phyloP scores from a whole-genome alignment of 2,888 invertebrate species.

The Kuschelorhynchus macadamiae region DNA sequence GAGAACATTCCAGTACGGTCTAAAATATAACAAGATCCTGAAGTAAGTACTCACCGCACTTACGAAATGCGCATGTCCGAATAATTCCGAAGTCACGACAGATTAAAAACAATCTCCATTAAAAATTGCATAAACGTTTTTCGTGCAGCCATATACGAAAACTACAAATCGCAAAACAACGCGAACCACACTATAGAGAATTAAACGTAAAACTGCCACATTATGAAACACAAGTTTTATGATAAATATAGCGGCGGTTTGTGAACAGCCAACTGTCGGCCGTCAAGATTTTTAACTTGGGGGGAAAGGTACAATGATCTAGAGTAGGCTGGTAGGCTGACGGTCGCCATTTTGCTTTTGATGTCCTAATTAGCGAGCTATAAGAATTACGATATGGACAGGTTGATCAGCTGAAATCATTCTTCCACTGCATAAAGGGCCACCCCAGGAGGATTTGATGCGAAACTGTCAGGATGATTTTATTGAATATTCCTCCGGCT shows the following conservation, averaged over 20 bases:
- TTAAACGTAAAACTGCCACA: conserved; percentile 42
- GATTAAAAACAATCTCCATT: no score
- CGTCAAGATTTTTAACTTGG: conserved; percentile 37
- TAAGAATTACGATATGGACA: background rate
- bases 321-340: conserved; percentile 17
- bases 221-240: conserved; percentile 44
- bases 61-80: no score
- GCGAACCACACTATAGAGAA: conserved; percentile 32
- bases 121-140: background rate
- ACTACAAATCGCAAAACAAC: conserved; percentile 21
- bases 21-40: no score
- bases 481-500: no score
- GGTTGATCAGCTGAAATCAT: no score
- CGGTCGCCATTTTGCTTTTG: conserved; percentile 38
- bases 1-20: no score
- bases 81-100: no score
- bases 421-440: no score
- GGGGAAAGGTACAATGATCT: conserved; percentile 33
- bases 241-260: conserved; percentile 48
- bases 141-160: background rate
- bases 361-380: conserved; percentile 24
- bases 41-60: no score
- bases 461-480: no score
- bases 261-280: conserved; percentile 27
- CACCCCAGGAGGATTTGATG: no score